Evolutionary conservation across 2,797 vertebrate genomes (phyloP).

Genomic region (Diglossa cyanea): DNA sequence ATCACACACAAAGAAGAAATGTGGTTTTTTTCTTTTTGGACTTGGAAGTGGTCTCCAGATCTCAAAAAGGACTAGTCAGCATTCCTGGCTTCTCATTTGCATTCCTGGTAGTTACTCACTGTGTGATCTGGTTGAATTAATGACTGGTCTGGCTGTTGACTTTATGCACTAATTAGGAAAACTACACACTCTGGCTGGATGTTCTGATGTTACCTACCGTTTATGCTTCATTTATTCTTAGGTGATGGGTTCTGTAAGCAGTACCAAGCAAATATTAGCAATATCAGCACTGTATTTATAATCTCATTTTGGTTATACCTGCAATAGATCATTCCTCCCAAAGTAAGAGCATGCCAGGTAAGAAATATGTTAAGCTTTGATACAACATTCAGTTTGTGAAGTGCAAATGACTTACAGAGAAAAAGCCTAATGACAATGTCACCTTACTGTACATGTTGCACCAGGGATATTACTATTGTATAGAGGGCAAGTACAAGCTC

Average conservation of each 20-base stretch:
- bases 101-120: background rate
- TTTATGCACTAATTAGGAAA: background rate
- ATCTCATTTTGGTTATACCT: background rate
- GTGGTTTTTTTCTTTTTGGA: background rate
- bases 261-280: background rate
- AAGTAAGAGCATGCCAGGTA: background rate
- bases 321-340: background rate
- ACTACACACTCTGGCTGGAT: background rate
- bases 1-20: background rate
- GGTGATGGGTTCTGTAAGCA: background rate
- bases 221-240: background rate
- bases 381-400: background rate
- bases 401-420: slow-evolving; percentile 4
- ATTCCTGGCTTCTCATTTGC: background rate
- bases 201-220: background rate
- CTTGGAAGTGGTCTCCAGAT: background rate
- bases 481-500: background rate
- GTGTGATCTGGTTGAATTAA: background rate
- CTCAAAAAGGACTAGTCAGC: background rate
- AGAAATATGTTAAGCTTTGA: background rate
- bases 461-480: background rate
- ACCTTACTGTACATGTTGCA: background rate
- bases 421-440: slow-evolving; percentile 16
- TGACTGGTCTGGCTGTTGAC: background rate
- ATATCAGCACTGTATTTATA: background rate